phyloP scores from a whole-genome alignment of 2,888 invertebrate genomes.

The Epirrita christyi region DNA sequence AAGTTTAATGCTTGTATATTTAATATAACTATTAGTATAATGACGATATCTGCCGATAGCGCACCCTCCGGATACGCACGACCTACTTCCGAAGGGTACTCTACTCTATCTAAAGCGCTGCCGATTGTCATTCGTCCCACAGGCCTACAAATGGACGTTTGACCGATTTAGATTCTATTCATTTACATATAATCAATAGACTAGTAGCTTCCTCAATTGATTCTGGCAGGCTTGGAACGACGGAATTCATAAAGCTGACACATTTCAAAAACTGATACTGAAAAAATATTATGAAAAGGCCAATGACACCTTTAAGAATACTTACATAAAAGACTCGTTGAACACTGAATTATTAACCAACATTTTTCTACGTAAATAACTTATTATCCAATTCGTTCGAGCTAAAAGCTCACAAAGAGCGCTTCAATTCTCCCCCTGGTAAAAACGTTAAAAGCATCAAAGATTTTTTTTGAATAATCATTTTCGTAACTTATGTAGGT shows the following conservation, averaged over 20 bases:
- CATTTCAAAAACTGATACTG: not conserved
- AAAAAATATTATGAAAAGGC: not conserved
- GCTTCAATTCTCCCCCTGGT: slow-evolving; percentile 21
- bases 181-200: slow-evolving; percentile 11
- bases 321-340: not conserved
- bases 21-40: slow-evolving; percentile 1
- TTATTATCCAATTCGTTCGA: slow-evolving; percentile 6
- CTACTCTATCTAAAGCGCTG: slow-evolving; percentile 39
- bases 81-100: slow-evolving; percentile 59
- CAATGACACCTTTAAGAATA: not conserved
- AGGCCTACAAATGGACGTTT: slow-evolving; percentile 47
- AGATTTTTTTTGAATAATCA: slow-evolving; percentile 31
- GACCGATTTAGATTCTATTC: slow-evolving; percentile 49
- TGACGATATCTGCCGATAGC: slow-evolving; percentile 43
- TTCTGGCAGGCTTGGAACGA: not conserved
- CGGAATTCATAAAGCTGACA: not conserved
- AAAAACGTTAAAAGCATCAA: slow-evolving; percentile 26
- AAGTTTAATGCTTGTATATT: slow-evolving; percentile 5
- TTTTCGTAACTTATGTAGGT: slow-evolving; percentile 28
- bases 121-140: slow-evolving; percentile 46
- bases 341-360: slow-evolving; percentile 14
- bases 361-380: slow-evolving; percentile 5
- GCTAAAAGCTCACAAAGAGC: slow-evolving; percentile 7
- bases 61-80: slow-evolving; percentile 72
- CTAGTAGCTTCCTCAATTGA: not conserved